phyloP scores from a whole-genome alignment of 2,888 invertebrate genomes.

The Nomada fucata region DNA sequence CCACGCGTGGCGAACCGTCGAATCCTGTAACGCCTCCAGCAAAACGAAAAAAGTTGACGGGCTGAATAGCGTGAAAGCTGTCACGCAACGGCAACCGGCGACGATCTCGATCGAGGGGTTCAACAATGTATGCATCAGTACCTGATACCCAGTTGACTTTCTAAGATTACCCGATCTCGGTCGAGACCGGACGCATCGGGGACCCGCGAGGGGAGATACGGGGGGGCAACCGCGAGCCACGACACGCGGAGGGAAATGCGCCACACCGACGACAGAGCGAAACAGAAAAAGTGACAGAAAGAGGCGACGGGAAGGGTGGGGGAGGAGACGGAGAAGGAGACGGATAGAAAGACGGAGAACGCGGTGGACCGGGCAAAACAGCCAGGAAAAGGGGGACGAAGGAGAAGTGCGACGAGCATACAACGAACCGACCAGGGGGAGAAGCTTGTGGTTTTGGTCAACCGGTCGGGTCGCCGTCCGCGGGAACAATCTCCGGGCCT shows the following conservation, averaged over 20 bases:
- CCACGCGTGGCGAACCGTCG: no score
- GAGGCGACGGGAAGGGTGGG: neutral
- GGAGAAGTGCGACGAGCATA: conserved; percentile 32
- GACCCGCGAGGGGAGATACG: conserved; percentile 23
- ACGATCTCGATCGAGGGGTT: neutral
- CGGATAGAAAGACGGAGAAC: neutral
- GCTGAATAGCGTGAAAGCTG: conserved; percentile 44
- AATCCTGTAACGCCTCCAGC: no score
- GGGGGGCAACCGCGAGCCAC: conserved; percentile 39
- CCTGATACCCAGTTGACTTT: conserved; percentile 64
- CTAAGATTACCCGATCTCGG: conserved; percentile 65
- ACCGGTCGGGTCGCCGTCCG: conserved; percentile 75
- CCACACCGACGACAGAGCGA: conserved; percentile 14
- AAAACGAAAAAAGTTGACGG: conserved; percentile 30
- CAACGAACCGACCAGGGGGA: conserved; percentile 28
- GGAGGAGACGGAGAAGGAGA: neutral
- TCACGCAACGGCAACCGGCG: neutral
- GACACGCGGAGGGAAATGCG: conserved; percentile 49
- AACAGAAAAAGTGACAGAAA: neutral
- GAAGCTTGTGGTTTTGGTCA: conserved; percentile 77
- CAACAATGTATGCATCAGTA: conserved; percentile 58
- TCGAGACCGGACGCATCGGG: conserved; percentile 41
- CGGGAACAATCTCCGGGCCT: conserved; percentile 76
- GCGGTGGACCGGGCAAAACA: conserved; percentile 27
- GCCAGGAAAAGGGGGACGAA: conserved; percentile 47